A percentile compares a stretch with the other conserved stretches of the same genome.
Conservation (phyloP, 2,888 invertebrate genomes). For the Drosophila formosana region DNA sequence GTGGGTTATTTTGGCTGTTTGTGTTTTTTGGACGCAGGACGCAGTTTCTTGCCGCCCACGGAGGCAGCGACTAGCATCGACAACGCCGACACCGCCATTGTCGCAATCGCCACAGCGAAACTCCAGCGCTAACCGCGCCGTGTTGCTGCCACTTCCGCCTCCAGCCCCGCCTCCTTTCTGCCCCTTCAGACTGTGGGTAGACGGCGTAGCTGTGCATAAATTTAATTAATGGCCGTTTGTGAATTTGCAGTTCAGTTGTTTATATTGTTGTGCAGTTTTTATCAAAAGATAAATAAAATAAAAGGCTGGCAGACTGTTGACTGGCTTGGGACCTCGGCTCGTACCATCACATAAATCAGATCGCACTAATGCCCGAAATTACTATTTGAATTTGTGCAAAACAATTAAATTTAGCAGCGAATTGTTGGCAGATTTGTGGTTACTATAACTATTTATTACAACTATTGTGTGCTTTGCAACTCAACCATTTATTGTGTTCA, state of each 20-base stretch:
- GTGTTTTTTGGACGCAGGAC: conserved; percentile 19
- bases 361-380: conserved; percentile 6
- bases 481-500: conserved; percentile 5
- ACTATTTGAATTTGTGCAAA: conserved; percentile 19
- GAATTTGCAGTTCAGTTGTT: conserved; percentile 63
- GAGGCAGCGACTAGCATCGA: conserved; percentile 37
- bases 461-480: conserved; percentile 8
- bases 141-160: conserved; percentile 60
- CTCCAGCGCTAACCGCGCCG: conserved; percentile 38
- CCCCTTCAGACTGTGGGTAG: neutral
- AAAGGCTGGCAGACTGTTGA: conserved; percentile 31
- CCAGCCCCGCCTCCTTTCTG: conserved; percentile 5
- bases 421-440: conserved; percentile 13
- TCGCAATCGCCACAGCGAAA: conserved; percentile 39
- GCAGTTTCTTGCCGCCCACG: conserved; percentile 40
- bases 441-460: conserved; percentile 6
- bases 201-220: conserved; percentile 57
- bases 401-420: conserved; percentile 10
- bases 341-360: conserved; percentile 32
- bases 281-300: conserved; percentile 53
- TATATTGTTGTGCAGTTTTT: conserved; percentile 61
- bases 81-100: conserved; percentile 41
- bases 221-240: conserved; percentile 67
- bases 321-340: conserved; percentile 4
- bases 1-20: conserved; percentile 21